Evolutionary conservation across 35 echinoderm and acorn worm genomes (phyloP).

Genomic region (Heliocidaris tuberculata): DNA sequence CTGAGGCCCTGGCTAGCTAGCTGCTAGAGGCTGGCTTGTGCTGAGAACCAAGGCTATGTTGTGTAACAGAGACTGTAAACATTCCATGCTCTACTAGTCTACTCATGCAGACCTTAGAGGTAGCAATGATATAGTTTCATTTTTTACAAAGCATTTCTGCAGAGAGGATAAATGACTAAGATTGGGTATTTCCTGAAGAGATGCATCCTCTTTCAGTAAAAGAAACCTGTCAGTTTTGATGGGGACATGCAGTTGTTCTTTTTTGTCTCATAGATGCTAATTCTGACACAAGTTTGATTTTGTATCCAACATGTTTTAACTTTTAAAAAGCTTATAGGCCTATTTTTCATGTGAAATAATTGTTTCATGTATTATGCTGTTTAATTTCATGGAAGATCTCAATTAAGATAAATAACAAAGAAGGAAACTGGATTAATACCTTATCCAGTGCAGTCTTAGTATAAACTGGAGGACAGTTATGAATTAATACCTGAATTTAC

Average conservation of each 20-base stretch:
- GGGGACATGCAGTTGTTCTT: neutral
- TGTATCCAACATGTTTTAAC: neutral
- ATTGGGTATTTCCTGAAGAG: neutral
- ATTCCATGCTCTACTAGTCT: neutral
- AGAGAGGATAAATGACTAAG: neutral
- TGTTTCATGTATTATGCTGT: too few relatives aligned
- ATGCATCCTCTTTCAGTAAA: neutral
- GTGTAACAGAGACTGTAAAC: conserved; percentile 4
- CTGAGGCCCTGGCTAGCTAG: neutral
- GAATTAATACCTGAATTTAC: neutral
- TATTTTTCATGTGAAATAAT: neutral
- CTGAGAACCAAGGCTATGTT: conserved; percentile 16
- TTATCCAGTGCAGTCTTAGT: too few relatives aligned
- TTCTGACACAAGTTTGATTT: neutral
- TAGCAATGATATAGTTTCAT: neutral
- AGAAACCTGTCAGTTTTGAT: neutral
- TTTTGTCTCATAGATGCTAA: neutral
- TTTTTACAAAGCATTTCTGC: neutral
- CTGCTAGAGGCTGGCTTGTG: neutral
- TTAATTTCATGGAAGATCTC: neutral
- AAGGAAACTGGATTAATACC: neutral
- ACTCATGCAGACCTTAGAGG: neutral
- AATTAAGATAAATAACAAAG: neutral
- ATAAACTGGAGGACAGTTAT: too few relatives aligned
- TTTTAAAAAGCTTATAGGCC: neutral